Evolutionary conservation across 2,888 invertebrate genomes (phyloP), one percentile per base, ranked within the genome.

Genomic region (Dione vanillae): DNA sequence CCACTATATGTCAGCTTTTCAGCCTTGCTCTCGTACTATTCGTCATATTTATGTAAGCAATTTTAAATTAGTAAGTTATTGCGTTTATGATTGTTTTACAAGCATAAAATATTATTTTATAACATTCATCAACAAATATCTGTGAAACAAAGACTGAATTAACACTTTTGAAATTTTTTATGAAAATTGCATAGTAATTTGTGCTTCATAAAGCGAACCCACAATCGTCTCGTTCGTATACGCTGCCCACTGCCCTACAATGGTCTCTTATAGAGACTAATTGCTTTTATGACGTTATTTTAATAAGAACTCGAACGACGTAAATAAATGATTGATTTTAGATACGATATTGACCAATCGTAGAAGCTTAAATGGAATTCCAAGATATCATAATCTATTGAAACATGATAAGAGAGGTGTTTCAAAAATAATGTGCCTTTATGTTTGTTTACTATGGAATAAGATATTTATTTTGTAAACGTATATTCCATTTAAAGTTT

Each of bases 341-440:
- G 61, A 61, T 61, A 45, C 45, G 27, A 0, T 27, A 20, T 61
- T 61, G 35, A 45, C 51, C 67, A 58, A 58, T 66, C 14, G 54
- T 45, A 27, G 10, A 14, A 41, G 52, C 61, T 19, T 61, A 51
- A 37, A 27, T 51, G 43, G 61, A 61, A 61, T 67, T 52, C 35
- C 43, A 43, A 52, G 67, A 67, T 67, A 67, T 7, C 27, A n/a
- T 16, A 27, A 61, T 61, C 61, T 11, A 27, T 61, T 16, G 27
- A 16, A 16, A 61, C 16, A 45, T 45, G 61, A 61, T 61, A 61
- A 61, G 43, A 7, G 6, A 43, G n/a, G 14, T 27, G 9, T 27
- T 27, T 14, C 45, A 35, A n/a, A 16, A 61, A 16, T 2, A 0
- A 45, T 27, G 1, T 40, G 56, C 2, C 5, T 37, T 1, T 2